Base-by-base conservation (phyloP, 1,140 invertebrate genomes). In the Dinothrombium tinctorium region DNA sequence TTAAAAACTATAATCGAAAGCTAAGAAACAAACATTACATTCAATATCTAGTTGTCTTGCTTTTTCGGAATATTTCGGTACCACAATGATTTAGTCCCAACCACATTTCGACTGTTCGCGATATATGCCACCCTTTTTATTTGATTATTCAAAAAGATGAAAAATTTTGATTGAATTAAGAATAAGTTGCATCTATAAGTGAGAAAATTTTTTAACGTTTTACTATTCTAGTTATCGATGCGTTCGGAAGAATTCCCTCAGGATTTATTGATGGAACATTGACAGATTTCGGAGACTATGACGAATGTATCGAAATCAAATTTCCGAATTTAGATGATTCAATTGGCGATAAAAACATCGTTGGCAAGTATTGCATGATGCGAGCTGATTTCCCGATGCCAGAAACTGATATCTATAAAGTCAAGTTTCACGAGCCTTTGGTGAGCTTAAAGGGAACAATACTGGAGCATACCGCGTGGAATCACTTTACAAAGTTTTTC, bases 211-310 rank as follows among this genome's bases (percentile, higher is more conserved):
- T 33, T 33, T 14, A 7, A 33, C 14, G 12, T 14, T 8, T 17
- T 14, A 17, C 20, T 14, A 3, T 17, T 36, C 8, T 31, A 53
- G 51, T 53, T 48, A 42, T 50, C 19, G 51, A 53, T 47, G 44
- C 51, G 15, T 44, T 37, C 19, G 49, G 49, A n/a, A 43, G 46
- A 22, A 38, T 49, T 17, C 41, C 51, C 2, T 41, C 46, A 29
- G 51, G 51, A 9, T 42, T 49, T 26, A 33, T 48, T 9, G 48
- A 48, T 37, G 51, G 51, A 21, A 51, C 47, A 5, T 32, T 52
- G n/a, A 41, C 45, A 8, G 37, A 40, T 7, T 47, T 53, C 29
- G 51, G 51, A 19, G 46, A 50, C 8, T 53, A 49, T 41, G 51
- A 53, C 42, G 45, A 53, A 45, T 53, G 51, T 41, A 17, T 53